These are phyloP conservation scores for Caradrina clavipalpis DNA, from an alignment of 2,888 invertebrate species.

Conservation along the genomic window DNA sequence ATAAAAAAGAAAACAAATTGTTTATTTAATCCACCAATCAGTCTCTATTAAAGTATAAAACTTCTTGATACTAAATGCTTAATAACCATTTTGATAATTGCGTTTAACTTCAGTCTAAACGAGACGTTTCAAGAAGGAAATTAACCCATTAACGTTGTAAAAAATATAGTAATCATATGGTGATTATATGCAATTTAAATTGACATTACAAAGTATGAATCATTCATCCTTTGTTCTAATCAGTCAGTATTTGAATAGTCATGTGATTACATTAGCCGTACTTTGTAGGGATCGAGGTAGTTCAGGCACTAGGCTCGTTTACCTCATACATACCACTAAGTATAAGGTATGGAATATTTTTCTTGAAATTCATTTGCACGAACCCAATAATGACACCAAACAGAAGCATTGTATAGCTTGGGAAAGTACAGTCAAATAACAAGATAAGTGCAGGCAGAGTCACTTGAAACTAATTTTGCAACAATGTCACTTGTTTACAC, in stretches of 20 bases:
- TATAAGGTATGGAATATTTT: conserved; percentile 46
- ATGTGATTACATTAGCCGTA: conserved; percentile 40
- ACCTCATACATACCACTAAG: conserved; percentile 19
- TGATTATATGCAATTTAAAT: conserved; percentile 49
- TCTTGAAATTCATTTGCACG: conserved; percentile 48
- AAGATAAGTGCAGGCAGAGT: not conserved
- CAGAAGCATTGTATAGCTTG: conserved; percentile 14
- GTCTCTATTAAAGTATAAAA: not conserved
- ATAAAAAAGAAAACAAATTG: not conserved
- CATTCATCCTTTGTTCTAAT: conserved; percentile 53
- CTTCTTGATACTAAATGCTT: not conserved
- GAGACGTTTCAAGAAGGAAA: not conserved
- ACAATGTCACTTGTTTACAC: no score
- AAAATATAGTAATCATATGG: conserved; percentile 41
- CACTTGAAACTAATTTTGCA: not conserved
- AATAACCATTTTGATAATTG: not conserved
- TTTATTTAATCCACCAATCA: not conserved
- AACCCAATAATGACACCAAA: conserved; percentile 23
- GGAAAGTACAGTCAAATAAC: conserved; percentile 1
- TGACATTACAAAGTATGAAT: conserved; percentile 37
- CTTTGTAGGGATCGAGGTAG: conserved; percentile 16
- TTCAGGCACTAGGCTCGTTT: conserved; percentile 33
- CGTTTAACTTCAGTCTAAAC: conserved; percentile 1
- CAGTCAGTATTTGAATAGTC: conserved; percentile 44
- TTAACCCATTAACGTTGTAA: conserved; percentile 23